A percentile compares a stretch with the other conserved stretches of the same genome.
phyloP scores from a whole-genome alignment of 2,113 vertebrate genomes.

The Neopipo cinnamomea region DNA sequence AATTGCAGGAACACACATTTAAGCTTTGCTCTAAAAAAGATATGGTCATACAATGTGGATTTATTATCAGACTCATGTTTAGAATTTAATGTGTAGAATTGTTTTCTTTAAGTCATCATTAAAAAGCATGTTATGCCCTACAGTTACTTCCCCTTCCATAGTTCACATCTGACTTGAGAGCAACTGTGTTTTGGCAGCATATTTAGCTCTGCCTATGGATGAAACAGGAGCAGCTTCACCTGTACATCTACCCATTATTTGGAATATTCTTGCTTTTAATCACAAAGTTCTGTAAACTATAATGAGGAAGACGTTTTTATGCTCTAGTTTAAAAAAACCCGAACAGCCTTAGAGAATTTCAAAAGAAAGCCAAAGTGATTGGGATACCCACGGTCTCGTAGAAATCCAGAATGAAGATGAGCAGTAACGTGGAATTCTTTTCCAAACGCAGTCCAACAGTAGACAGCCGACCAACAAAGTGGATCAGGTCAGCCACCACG shows the following conservation, averaged over 20 bases:
- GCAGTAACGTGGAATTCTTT: slow-evolving; percentile 76
- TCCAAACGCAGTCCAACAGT: slow-evolving; percentile 81
- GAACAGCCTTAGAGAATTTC: background rate
- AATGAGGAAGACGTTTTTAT: background rate
- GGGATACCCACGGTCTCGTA: slow-evolving; percentile 82
- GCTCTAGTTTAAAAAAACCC: background rate
- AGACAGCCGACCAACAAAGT: slow-evolving; percentile 83
- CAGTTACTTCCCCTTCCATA: background rate
- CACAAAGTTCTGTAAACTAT: background rate
- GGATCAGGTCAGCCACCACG: slow-evolving; percentile 80
- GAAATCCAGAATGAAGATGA: slow-evolving; percentile 89
- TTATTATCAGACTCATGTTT: background rate
- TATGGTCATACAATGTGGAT: background rate
- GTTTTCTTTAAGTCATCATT: background rate
- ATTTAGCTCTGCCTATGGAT: background rate
- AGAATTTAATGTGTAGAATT: background rate
- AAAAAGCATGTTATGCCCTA: background rate
- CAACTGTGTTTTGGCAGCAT: background rate
- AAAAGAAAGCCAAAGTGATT: background rate
- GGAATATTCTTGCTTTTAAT: background rate
- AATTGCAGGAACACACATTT: background rate
- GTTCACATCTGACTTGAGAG: background rate
- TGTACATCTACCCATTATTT: background rate
- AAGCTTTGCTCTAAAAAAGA: background rate
- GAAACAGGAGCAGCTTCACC: background rate